These are phyloP conservation scores for Danio choprae DNA, from an alignment of 2,797 vertebrate species.

Conservation along the genomic window DNA sequence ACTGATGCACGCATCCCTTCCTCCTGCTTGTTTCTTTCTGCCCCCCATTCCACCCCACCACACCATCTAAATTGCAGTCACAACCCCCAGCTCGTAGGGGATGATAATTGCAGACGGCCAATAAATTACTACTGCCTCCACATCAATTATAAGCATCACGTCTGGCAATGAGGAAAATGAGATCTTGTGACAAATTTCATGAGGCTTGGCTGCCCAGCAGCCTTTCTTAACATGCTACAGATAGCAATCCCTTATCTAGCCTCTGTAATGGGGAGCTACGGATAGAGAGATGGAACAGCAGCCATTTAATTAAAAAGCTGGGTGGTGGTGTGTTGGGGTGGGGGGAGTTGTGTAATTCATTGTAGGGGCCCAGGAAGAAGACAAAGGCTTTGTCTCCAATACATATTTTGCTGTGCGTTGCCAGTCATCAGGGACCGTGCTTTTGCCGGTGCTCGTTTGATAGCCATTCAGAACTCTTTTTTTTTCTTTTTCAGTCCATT, in stretches of 20 bases:
- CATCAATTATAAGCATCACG: slow-evolving; percentile 89
- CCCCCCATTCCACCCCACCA: slow-evolving; percentile 44
- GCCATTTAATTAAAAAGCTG: slow-evolving; percentile 95
- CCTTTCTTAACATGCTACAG: slow-evolving; percentile 90
- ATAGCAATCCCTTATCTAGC: slow-evolving; percentile 90
- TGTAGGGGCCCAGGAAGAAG: slow-evolving; percentile 84
- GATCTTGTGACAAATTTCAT: slow-evolving; percentile 88
- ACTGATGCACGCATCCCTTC: slow-evolving; percentile 62
- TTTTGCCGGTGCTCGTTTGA: slow-evolving; percentile 71
- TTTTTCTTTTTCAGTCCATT: slow-evolving; percentile 28
- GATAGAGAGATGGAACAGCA: slow-evolving; percentile 89
- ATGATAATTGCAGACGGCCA: slow-evolving; percentile 87
- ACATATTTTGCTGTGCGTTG: slow-evolving; percentile 83
- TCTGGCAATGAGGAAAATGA: slow-evolving; percentile 90
- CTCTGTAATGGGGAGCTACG: slow-evolving; percentile 87
- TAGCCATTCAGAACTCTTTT: slow-evolving; percentile 71
- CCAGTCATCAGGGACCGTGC: slow-evolving; percentile 78
- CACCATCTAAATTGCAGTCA: slow-evolving; percentile 84
- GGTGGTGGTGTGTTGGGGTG: slow-evolving; percentile 62
- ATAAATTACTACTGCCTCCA: slow-evolving; percentile 88
- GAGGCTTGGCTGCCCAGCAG: slow-evolving; percentile 84
- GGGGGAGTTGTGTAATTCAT: slow-evolving; percentile 81
- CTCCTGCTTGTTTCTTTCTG: slow-evolving; percentile 40
- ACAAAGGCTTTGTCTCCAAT: slow-evolving; percentile 85
- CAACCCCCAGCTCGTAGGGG: slow-evolving; percentile 84